Conservation (phyloP, 2,797 vertebrate genomes). For the Phrynocephalus vlangalii region DNA sequence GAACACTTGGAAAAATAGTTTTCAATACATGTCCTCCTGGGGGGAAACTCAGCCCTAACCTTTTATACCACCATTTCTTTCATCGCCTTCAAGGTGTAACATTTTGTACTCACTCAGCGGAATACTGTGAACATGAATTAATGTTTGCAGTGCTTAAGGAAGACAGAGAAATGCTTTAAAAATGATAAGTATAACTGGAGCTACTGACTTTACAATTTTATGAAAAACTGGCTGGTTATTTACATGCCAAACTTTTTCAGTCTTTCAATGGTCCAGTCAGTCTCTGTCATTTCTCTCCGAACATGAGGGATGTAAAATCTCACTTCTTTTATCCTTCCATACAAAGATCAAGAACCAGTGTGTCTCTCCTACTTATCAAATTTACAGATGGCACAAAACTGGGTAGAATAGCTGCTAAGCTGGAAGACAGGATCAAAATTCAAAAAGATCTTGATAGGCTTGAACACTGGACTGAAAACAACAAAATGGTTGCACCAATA, state of each 20-base stretch:
- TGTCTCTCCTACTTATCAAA: no score
- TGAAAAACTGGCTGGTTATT: not conserved
- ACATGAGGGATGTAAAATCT: not conserved
- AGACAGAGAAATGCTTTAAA: conserved; percentile 22
- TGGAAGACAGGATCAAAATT: no score
- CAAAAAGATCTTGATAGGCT: no score
- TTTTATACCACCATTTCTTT: conserved; percentile 43
- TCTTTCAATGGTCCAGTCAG: not conserved
- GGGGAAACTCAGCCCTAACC: not conserved
- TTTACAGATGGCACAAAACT: no score
- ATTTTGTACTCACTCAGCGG: conserved; percentile 1
- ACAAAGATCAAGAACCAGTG: no score
- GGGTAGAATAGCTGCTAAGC: no score
- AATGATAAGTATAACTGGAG: conserved; percentile 2
- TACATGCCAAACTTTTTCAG: not conserved
- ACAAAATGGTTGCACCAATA: no score
- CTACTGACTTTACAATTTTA: conserved; percentile 13
- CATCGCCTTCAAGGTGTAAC: conserved; percentile 18
- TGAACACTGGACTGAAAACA: no score
- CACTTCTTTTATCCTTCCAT: no score
- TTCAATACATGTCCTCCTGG: conserved; percentile 22
- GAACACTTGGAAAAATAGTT: conserved; percentile 19
- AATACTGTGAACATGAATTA: conserved; percentile 42
- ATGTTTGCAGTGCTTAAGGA: not conserved
- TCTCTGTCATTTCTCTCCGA: not conserved